Conservation (phyloP, 1,140 invertebrate genomes). For the Helicoverpa armigera region DNA sequence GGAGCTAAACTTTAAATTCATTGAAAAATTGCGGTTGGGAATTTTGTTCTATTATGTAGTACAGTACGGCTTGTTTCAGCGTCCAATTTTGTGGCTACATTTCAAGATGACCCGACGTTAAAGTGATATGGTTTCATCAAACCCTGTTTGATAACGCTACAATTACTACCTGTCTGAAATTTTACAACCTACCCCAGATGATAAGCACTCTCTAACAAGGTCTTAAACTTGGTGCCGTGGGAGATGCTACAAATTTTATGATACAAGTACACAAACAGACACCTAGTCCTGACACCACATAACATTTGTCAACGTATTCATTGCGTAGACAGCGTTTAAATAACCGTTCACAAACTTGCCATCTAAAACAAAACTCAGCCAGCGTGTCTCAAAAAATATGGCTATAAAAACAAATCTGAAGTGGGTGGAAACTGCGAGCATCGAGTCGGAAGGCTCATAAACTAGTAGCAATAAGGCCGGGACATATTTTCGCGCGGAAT, state of each 20-base stretch:
- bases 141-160: neutral
- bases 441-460: slow-evolving; percentile 54
- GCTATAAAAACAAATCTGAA: slow-evolving; percentile 52
- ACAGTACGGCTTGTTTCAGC: neutral
- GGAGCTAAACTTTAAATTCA: slow-evolving; percentile 31
- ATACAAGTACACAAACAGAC: slow-evolving; percentile 8
- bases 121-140: neutral
- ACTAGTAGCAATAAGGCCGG: slow-evolving; percentile 53
- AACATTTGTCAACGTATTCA: slow-evolving; percentile 11
- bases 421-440: slow-evolving; percentile 50
- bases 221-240: neutral
- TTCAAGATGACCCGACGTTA: neutral
- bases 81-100: neutral
- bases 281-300: neutral
- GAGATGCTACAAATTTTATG: slow-evolving; percentile 3
- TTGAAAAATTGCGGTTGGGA: slow-evolving; percentile 15
- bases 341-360: slow-evolving; percentile 19
- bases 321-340: neutral
- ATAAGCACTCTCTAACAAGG: neutral
- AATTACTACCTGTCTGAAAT: slow-evolving; percentile 1
- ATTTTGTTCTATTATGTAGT: neutral
- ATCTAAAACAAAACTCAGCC: slow-evolving; percentile 8
- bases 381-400: slow-evolving; percentile 41
- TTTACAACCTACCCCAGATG: neutral
- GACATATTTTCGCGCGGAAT: slow-evolving; percentile 60